These are phyloP conservation scores for Anguilla japonica DNA, from an alignment of 2,113 vertebrate genomes.

Conservation along the genomic window DNA sequence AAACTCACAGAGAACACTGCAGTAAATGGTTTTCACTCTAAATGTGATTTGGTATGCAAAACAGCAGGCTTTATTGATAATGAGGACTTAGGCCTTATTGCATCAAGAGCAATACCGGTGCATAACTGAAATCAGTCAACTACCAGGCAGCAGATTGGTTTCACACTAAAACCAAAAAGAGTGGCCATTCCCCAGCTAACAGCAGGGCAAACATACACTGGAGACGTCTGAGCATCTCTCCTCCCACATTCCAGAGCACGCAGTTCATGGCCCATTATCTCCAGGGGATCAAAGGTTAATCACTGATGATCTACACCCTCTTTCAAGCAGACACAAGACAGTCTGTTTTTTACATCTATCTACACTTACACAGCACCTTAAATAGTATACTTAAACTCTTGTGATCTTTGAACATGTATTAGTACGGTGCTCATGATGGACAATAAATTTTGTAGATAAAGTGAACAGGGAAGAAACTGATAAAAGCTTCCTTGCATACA, in stretches of 20 bases:
- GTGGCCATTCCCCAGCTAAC: background rate
- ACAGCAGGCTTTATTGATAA: background rate
- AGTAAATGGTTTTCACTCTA: background rate
- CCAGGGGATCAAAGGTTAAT: conserved; percentile 47
- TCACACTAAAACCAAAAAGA: background rate
- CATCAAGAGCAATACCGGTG: background rate
- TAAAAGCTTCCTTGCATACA: too few species aligned
- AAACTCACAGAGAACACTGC: background rate
- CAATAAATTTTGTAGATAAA: too few species aligned
- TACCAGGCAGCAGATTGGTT: background rate
- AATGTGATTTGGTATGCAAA: background rate
- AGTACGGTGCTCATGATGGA: too few species aligned
- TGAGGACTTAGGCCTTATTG: too few species aligned
- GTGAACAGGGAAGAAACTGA: too few species aligned
- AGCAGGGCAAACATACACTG: background rate
- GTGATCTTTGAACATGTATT: too few species aligned
- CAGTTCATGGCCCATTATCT: conserved; percentile 32
- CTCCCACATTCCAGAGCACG: conserved; percentile 44
- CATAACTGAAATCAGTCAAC: background rate
- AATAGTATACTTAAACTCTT: background rate
- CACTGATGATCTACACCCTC: conserved; percentile 41
- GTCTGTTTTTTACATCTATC: conserved; percentile 25
- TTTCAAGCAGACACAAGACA: conserved; percentile 36
- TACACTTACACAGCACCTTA: background rate
- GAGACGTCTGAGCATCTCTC: background rate